These are phyloP conservation scores for Ditula angustiorana DNA, from an alignment of 2,888 invertebrate species.

Conservation along the genomic window DNA sequence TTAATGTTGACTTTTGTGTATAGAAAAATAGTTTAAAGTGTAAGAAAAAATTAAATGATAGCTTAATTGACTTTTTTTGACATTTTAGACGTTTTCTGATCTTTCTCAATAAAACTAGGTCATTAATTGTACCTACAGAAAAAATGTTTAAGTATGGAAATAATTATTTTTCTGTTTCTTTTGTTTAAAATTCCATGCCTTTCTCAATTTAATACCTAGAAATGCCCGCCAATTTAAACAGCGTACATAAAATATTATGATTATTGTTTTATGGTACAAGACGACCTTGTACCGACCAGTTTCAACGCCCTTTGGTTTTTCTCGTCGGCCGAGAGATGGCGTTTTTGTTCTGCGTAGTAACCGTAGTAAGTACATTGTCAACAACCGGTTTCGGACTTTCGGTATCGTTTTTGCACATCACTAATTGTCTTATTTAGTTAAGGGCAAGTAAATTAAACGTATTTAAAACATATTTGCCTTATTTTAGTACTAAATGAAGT, in stretches of 20 bases:
- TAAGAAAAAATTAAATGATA: no score
- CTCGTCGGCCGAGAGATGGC: slow-evolving; percentile 3
- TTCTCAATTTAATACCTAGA: neutral
- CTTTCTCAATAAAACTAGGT: no score
- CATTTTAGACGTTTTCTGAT: no score
- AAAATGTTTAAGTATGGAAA: no score
- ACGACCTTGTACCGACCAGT: slow-evolving; percentile 28
- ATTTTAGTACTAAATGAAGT: neutral
- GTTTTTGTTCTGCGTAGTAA: slow-evolving; percentile 29
- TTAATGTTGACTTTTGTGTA: no score
- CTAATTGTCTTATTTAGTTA: slow-evolving; percentile 39
- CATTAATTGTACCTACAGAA: no score
- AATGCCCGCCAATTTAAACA: neutral
- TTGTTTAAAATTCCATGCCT: neutral
- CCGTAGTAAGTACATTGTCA: slow-evolving; percentile 38
- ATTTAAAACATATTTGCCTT: slow-evolving; percentile 14
- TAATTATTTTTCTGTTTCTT: no score
- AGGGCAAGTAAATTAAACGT: slow-evolving; percentile 27
- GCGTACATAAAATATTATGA: slow-evolving; percentile 5
- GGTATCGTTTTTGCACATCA: slow-evolving; percentile 36
- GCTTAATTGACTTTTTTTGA: no score
- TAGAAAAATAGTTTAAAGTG: no score
- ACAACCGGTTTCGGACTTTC: slow-evolving; percentile 38
- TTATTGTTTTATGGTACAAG: slow-evolving; percentile 26
- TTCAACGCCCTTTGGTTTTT: slow-evolving; percentile 37